Percentiles rank a stretch among this genome's conserved stretches.
phyloP scores from a whole-genome alignment of 2,113 vertebrate genomes.

The Podarcis raffonei region DNA sequence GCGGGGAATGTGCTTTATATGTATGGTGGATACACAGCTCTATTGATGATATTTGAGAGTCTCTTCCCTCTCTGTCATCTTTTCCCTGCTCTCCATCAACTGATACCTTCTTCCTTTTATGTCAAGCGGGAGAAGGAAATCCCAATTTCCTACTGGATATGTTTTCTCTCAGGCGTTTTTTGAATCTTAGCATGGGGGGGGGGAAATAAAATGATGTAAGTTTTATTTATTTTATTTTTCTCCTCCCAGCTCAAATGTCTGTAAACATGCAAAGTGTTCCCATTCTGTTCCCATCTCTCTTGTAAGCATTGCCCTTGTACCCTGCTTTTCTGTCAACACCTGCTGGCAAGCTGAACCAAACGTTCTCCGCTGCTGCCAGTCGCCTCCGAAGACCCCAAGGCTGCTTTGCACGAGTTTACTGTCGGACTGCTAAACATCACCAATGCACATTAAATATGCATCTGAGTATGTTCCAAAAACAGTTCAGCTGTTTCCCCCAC shows the following conservation, averaged over 20 bases:
- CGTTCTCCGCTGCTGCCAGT: not conserved
- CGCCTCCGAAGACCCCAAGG: not conserved
- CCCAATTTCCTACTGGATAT: not conserved
- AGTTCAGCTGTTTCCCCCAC: not conserved
- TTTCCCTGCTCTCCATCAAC: too few relatives aligned
- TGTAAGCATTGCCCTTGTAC: constrained; percentile 1
- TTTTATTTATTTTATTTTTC: not conserved
- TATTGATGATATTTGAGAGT: not conserved
- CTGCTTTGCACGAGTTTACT: constrained; percentile 5
- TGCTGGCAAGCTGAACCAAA: constrained; percentile 19
- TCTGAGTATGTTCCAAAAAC: not conserved
- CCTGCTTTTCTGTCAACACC: constrained; percentile 10
- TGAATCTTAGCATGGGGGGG: not conserved
- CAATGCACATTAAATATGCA: constrained; percentile 26
- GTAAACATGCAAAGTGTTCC: constrained; percentile 15
- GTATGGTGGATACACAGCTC: too few relatives aligned
- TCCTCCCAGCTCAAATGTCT: not conserved
- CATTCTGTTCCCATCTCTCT: not conserved
- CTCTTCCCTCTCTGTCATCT: not conserved
- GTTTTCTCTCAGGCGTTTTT: not conserved
- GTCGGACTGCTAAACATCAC: constrained; percentile 21
- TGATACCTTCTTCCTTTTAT: not conserved
- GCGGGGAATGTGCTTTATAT: too few relatives aligned
- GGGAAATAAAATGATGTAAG: not conserved
- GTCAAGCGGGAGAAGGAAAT: not conserved